Conservation (phyloP, 2,797 vertebrate species). For the Thripadectes ignobilis region DNA sequence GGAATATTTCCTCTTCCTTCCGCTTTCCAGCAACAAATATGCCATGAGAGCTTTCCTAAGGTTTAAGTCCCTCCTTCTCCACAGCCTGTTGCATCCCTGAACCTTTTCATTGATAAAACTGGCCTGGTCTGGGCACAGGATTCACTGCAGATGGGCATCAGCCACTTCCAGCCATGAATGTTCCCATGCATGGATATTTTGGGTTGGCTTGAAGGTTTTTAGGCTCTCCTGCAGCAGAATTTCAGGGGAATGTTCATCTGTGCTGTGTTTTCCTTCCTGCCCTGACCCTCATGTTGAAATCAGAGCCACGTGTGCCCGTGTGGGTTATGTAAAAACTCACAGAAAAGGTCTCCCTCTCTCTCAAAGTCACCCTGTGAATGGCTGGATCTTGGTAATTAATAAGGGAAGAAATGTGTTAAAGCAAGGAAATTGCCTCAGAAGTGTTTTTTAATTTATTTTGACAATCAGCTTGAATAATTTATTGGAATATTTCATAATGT, state of each 20-base stretch:
- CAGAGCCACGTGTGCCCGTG: neutral
- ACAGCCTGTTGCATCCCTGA: fast-evolving
- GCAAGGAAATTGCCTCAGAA: constrained; percentile 22
- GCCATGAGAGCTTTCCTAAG: neutral
- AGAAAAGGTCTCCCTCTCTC: neutral
- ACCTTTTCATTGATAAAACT: neutral
- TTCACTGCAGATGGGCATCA: neutral
- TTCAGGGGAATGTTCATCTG: neutral
- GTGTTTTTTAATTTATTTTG: constrained; percentile 51
- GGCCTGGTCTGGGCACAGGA: neutral
- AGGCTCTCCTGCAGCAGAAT: neutral
- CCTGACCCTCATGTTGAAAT: fast-evolving
- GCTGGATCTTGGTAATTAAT: neutral
- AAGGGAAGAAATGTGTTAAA: constrained; percentile 2
- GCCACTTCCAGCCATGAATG: neutral
- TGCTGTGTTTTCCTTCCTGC: fast-evolving
- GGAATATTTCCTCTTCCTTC: neutral
- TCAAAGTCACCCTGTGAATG: neutral
- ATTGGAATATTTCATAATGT: constrained; percentile 46
- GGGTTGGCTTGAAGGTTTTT: neutral
- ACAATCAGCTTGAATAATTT: constrained; percentile 62
- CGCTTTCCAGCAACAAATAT: neutral
- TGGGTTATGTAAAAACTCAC: neutral
- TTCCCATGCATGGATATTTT: neutral
- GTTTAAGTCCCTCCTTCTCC: neutral